phyloP scores from a whole-genome alignment of 2,113 vertebrate genomes.

The Microcebus jonahi region DNA sequence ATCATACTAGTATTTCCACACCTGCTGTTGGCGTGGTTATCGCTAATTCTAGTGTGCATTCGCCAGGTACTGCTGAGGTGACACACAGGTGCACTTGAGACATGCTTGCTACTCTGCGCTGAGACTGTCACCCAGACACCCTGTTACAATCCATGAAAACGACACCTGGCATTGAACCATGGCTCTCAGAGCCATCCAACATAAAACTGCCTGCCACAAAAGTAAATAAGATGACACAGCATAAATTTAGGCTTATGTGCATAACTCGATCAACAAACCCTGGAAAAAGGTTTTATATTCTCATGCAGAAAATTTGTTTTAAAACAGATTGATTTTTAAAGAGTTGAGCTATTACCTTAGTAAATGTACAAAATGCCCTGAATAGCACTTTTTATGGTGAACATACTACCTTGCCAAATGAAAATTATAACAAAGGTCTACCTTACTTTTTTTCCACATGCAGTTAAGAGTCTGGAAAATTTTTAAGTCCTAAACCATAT shows the following conservation, averaged over 20 bases:
- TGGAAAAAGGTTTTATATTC: not conserved
- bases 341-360: not conserved
- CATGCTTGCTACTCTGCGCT: not conserved
- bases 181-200: not conserved
- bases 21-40: no score
- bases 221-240: not conserved
- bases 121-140: not conserved
- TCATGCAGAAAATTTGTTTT: not conserved
- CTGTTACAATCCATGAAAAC: not conserved
- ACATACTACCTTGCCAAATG: not conserved
- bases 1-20: not conserved
- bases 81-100: not conserved
- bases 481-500: not conserved
- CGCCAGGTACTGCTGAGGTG: not conserved
- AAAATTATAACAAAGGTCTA: not conserved
- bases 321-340: not conserved
- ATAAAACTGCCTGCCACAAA: not conserved
- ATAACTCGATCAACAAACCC: not conserved
- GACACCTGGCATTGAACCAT: not conserved
- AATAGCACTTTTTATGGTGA: not conserved
- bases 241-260: not conserved
- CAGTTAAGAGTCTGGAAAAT: not conserved
- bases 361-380: slow-evolving; percentile 3
- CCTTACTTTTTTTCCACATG: not conserved
- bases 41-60: not conserved